Base-by-base conservation (phyloP, 2,113 vertebrate species). In the Nannospalax galili region DNA sequence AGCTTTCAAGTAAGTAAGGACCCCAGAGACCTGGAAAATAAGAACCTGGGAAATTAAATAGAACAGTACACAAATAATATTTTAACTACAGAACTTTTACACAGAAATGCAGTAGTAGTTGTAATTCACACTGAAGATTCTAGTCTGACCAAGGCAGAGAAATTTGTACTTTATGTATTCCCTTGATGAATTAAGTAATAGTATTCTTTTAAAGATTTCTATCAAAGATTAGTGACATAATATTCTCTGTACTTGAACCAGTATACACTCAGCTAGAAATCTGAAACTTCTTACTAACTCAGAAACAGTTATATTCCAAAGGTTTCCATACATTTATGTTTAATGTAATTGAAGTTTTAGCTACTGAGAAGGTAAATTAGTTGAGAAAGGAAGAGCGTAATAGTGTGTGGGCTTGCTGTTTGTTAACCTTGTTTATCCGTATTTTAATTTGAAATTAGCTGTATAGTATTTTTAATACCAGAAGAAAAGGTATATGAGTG, bases 291-390 rank as follows among this genome's bases (percentile, higher is more conserved):
- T 92, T 4, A 60, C 94, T 67, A 96, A 82, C 48, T 95, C 73
- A 88, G 80, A 96, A 90, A 52, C 79, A 35, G 62, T 96, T 88
- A 73, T 74, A 69, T 7, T 78, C n/a, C 58, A 58, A 92, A 77
- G 35, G 1, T 60, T 92, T 48, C 37, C 85, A 19, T 90, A 64
- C 28, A 15, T 0, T 16, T 84, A 45, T 40, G 3, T 82, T 79
- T 93, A 92, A 88, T 91, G 10, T 84, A 95, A 79, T 48, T 81
- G 48, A 92, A 92, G 45, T 86, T 78, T 95, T 95, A 73, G 45
- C 45, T 77, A 42, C 12, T 94, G 79, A 78, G 48, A 95, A 96
- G 45, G 7, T 93, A 85, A 93, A 92, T 91, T 89, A 78, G 8
- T 86, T 92, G 69, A 92, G 16, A 92, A 92, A 86, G 24, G 91